These are phyloP conservation scores for Pelusios castaneus DNA, from an alignment of 2,113 vertebrate species.

Conservation along the genomic window DNA sequence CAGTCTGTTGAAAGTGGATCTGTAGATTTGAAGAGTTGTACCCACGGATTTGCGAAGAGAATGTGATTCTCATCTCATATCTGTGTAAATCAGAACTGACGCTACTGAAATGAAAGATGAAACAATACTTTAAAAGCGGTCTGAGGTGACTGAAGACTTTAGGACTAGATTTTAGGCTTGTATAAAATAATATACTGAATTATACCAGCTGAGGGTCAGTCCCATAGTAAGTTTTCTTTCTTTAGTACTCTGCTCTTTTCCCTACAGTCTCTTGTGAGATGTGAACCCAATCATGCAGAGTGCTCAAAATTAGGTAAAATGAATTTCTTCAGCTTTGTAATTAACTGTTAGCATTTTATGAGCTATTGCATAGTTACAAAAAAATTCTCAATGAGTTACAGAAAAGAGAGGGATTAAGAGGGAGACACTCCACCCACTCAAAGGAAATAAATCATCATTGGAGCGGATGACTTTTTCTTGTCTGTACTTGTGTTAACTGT, in stretches of 20 bases:
- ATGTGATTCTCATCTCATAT: background rate
- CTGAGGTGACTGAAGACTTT: background rate
- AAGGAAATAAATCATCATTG: background rate
- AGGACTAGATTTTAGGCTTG: background rate
- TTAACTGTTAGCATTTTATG: background rate
- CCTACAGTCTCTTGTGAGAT: background rate
- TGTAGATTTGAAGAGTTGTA: background rate
- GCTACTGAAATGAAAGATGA: background rate
- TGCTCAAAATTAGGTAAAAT: background rate
- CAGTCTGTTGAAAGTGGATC: background rate
- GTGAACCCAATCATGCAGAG: background rate
- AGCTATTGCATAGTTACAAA: background rate
- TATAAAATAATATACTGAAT: background rate
- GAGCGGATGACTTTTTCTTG: background rate
- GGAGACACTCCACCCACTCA: background rate
- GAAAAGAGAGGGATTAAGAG: background rate
- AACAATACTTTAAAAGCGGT: background rate
- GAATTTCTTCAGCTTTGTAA: background rate
- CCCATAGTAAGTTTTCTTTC: background rate
- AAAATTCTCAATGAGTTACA: background rate
- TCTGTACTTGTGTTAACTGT: background rate
- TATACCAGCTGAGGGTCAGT: background rate
- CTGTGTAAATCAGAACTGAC: background rate
- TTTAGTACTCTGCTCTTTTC: background rate
- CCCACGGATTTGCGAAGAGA: background rate